Evolutionary conservation across 1,140 invertebrate genomes (phyloP).

Genomic region (Leptinotarsa lineolata): DNA sequence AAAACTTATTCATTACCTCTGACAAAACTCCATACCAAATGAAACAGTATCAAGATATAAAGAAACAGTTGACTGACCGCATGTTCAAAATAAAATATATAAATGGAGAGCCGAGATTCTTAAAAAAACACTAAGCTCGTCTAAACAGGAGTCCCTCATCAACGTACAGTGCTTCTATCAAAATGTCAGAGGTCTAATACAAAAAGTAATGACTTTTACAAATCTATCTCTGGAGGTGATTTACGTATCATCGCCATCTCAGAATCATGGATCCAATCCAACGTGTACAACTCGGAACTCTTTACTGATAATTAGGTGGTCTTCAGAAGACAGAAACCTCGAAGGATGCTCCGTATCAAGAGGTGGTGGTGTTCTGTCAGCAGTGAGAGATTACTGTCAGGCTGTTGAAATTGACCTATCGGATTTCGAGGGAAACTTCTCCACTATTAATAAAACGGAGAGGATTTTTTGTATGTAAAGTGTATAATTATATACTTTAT

Average conservation of each 20-base stretch:
- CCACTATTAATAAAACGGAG: no score
- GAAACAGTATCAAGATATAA: not conserved
- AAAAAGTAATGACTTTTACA: not conserved
- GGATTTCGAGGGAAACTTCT: constrained; percentile 11
- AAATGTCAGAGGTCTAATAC: constrained; percentile 16
- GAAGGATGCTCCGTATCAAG: no score
- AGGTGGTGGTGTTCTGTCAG: constrained; percentile 14
- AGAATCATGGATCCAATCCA: constrained; percentile 9
- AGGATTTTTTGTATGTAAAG: no score
- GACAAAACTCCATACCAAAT: constrained; percentile 6
- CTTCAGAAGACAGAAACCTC: constrained; percentile 17
- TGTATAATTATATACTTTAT: no score
- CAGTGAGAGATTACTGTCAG: constrained; percentile 13
- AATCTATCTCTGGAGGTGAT: constrained; percentile 7
- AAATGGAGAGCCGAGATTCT: not conserved
- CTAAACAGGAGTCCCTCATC: constrained; percentile 10
- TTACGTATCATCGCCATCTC: constrained; percentile 10
- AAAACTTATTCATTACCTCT: not conserved
- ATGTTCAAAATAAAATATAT: constrained; percentile 1
- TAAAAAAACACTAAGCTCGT: constrained; percentile 1
- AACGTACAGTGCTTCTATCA: constrained; percentile 3
- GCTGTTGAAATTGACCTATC: constrained; percentile 13
- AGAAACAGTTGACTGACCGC: constrained; percentile 1
- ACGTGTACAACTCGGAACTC: constrained; percentile 14
- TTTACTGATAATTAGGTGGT: constrained; percentile 12